Conservation (phyloP, 2,113 vertebrate species). For the Brachyhypopomus occidentalis region DNA sequence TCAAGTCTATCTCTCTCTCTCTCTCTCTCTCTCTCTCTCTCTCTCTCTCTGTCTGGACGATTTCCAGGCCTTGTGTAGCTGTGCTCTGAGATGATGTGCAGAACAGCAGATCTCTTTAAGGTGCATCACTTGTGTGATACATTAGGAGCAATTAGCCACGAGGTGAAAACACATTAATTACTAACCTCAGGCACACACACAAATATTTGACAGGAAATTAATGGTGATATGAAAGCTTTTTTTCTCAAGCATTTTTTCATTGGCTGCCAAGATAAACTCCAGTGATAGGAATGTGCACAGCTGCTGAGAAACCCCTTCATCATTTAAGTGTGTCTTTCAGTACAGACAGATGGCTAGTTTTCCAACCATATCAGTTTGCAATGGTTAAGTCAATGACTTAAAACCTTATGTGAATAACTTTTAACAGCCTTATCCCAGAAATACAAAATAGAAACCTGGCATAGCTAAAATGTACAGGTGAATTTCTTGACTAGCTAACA, state of each 20-base stretch:
- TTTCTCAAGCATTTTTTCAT: slow-evolving; percentile 42
- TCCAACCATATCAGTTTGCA: neutral
- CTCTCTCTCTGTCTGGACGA: slow-evolving; percentile 3
- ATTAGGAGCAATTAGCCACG: slow-evolving; percentile 68
- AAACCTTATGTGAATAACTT: neutral
- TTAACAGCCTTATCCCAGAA: too few species aligned
- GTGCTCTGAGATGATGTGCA: slow-evolving; percentile 21
- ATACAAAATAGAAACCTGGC: too few species aligned
- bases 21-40: neutral
- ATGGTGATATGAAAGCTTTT: slow-evolving; percentile 55
- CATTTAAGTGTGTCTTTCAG: slow-evolving; percentile 1
- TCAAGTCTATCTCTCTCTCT: too few species aligned
- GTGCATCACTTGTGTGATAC: slow-evolving; percentile 67
- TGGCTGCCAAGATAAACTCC: slow-evolving; percentile 18
- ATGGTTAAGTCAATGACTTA: neutral
- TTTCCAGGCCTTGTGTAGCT: slow-evolving; percentile 18
- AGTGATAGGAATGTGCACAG: slow-evolving; percentile 27
- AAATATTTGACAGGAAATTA: slow-evolving; percentile 64
- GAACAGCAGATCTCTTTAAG: slow-evolving; percentile 33
- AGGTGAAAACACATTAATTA: slow-evolving; percentile 72
- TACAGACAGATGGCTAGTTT: neutral
- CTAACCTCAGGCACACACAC: slow-evolving; percentile 62
- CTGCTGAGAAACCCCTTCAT: slow-evolving; percentile 7
- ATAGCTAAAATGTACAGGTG: too few species aligned
- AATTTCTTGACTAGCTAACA: too few species aligned